Percentiles rank a stretch among this genome's conserved stretches.
Conservation (phyloP, 1,140 invertebrate species). For the Nasonia vitripennis region DNA sequence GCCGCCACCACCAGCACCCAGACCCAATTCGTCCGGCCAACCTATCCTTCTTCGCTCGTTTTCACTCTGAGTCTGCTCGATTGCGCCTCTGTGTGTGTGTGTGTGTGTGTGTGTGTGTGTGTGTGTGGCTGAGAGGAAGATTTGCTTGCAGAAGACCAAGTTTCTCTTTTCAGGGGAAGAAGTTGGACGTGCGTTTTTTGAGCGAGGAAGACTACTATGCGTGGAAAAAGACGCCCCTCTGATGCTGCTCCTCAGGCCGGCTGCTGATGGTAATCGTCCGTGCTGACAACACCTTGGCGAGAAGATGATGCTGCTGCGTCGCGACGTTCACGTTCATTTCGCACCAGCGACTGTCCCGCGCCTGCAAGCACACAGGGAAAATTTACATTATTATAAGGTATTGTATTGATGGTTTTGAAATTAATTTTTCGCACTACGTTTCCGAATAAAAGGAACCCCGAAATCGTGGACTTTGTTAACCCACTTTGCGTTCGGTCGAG, state of each 20-base stretch:
- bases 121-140: no score
- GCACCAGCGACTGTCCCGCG: conserved; percentile 8
- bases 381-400: not conserved
- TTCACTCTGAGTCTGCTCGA: not conserved
- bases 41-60: not conserved
- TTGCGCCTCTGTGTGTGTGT: not conserved
- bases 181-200: no score
- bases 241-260: not conserved
- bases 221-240: not conserved
- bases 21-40: conserved; percentile 13
- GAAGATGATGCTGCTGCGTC: not conserved
- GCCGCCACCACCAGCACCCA: not conserved
- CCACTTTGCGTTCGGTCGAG: not conserved
- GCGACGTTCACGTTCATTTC: conserved; percentile 37
- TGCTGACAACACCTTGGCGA: not conserved
- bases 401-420: not conserved
- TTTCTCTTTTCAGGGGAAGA: no score
- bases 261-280: not conserved
- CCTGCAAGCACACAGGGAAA: not conserved
- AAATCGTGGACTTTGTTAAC: no score
- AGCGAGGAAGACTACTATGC: not conserved
- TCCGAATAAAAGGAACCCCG: not conserved
- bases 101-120: no score
- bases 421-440: not conserved
- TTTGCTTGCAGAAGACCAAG: no score